Conservation (phyloP, 2,797 vertebrate genomes). For the Melanotaenia nigrans region DNA sequence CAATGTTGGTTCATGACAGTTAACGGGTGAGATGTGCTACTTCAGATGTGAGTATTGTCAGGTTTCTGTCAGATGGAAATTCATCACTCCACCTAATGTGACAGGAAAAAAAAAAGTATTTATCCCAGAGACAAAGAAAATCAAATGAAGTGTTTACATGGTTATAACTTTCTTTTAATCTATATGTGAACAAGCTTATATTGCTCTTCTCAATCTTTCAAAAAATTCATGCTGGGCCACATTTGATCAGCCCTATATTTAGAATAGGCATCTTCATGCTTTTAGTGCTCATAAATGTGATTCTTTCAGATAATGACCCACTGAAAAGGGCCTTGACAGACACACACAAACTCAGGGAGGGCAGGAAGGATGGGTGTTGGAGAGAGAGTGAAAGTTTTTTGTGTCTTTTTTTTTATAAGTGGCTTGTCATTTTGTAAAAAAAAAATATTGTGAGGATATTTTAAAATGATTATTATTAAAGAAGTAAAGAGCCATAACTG, state of each 20-base stretch:
- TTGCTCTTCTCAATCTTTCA: background rate
- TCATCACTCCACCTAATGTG: background rate
- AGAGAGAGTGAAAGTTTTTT: background rate
- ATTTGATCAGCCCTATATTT: too few relatives aligned
- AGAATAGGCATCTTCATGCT: too few relatives aligned
- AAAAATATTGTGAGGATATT: background rate
- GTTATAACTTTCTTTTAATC: background rate
- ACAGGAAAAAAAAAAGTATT: background rate
- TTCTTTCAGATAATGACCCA: slow-evolving; percentile 48
- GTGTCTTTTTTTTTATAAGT: background rate
- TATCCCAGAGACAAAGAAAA: background rate
- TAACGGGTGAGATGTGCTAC: background rate
- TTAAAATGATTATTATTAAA: background rate
- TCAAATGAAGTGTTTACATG: background rate
- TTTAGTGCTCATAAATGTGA: background rate
- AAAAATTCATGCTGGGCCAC: background rate
- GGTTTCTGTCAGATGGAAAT: background rate
- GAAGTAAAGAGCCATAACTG: background rate
- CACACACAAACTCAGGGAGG: slow-evolving; percentile 1
- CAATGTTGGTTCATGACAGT: background rate
- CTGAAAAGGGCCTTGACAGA: slow-evolving; percentile 18
- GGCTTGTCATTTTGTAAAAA: background rate
- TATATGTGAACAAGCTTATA: background rate
- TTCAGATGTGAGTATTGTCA: background rate
- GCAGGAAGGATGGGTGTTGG: slow-evolving; percentile 68